A percentile compares a stretch with the other conserved stretches of the same genome.
Conservation (phyloP, 2,797 vertebrate species). For the Sus cebifrons region DNA sequence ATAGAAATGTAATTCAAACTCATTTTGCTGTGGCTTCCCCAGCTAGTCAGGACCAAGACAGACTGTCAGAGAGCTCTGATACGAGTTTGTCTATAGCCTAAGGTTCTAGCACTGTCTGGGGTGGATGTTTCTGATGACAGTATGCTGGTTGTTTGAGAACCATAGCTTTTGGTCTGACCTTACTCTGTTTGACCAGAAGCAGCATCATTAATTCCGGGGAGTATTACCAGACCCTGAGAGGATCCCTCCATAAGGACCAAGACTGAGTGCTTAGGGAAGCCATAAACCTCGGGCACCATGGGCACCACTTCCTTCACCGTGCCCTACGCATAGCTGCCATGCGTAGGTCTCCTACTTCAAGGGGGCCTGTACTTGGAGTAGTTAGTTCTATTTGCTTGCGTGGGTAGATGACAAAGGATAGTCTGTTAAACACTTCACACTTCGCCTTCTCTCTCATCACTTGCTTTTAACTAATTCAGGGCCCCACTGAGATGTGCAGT, state of each 20-base stretch:
- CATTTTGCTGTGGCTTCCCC: not conserved
- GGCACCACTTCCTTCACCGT: constrained; percentile 23
- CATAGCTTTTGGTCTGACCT: constrained; percentile 48
- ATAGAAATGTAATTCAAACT: constrained; percentile 18
- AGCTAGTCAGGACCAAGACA: not conserved
- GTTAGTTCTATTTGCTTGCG: constrained; percentile 35
- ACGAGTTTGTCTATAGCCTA: not conserved
- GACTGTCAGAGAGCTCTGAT: not conserved
- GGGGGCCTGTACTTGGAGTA: constrained; percentile 10
- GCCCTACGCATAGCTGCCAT: not conserved
- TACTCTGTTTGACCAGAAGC: constrained; percentile 27
- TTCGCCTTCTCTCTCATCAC: not conserved
- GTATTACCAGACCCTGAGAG: constrained; percentile 50
- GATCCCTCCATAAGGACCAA: not conserved
- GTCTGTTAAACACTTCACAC: constrained; percentile 23
- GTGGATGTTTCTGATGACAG: constrained; percentile 57
- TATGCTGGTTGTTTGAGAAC: constrained; percentile 17
- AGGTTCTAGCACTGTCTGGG: not conserved
- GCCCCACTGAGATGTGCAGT: not conserved
- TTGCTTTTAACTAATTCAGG: constrained; percentile 61
- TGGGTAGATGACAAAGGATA: constrained; percentile 16
- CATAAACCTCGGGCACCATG: not conserved
- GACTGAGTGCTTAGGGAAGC: constrained; percentile 7
- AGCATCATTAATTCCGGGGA: constrained; percentile 40
- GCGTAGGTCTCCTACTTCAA: not conserved